Base-by-base conservation (phyloP, 37 sponge, comb jelly and placozoan species). In the Ianthella basta region DNA sequence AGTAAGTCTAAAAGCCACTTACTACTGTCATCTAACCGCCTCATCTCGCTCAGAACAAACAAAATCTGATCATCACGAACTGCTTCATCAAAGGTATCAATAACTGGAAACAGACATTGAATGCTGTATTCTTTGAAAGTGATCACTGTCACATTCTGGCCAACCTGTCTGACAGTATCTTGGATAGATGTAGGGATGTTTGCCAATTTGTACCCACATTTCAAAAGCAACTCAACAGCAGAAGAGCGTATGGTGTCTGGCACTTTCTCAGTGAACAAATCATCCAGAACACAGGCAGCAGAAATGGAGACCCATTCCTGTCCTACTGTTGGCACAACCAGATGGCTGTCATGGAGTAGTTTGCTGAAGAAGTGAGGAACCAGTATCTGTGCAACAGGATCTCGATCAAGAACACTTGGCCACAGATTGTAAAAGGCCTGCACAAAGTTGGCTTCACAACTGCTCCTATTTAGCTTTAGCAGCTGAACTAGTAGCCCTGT, bases 381-480 rank as follows among this genome's bases (percentile, higher is more conserved):
- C 56, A 81, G 33, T 25, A 68, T 30, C 33, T 85, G 30, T 10
- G 23, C 50, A 55, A 86, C 65, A 0, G 15, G 16, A 69, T 50
- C 38, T 21, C 15, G 23, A 82, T 41, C n/a, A 88, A 68, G 15
- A 0, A 3, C n/a, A 19, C 6, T 56, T 4, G 89, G 85, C 87
- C 87, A 93, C 20, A 93, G 68, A 8, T 67, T 41, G 63, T 93
- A 93, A 50, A 85, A 93, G 0, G 61, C n/a, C 19, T 82, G 21
- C 16, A 91, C 55, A 39, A 70, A 72, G 1, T 39, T 24, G 37
- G 1, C 18, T 33, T 66, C 13, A 12, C 25, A 35, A 6, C 12
- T 37, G 16, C 34, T 20, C 8, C 2, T 24, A 10, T 59, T 27
- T 68, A 88, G 15, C 55, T 40, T 20, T 20, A 68, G 56, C 25